Base-by-base conservation (phyloP, 2,113 vertebrate genomes). In the Phyllopteryx taeniolatus region DNA sequence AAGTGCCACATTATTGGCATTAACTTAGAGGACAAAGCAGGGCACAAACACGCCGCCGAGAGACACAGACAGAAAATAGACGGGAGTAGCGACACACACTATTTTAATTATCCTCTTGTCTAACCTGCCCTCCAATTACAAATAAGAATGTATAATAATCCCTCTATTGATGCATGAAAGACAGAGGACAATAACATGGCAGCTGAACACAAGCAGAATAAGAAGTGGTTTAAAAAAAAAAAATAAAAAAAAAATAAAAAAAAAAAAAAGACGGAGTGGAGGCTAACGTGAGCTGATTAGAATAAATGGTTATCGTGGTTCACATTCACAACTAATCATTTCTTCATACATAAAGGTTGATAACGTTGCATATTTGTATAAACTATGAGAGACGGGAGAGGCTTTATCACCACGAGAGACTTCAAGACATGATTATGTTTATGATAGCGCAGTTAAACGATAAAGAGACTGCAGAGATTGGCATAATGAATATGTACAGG, bases 131-230 rank as follows among this genome's bases (percentile, higher is more conserved):
- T 89, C 84, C 86, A 90, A 91, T 90, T 87, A 91, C 81, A 83
- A 88, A 82, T 57, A 87, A 79, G 87, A 81, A 87, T 88, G 83
- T 89, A 85, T 90, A 89, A 89, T 90, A 89, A 90, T 88, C 86
- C 88, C 86, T 86, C 86, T 85, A 88, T 88, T 77, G 87, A 88
- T 87, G 86, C 90, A 88, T 90, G 90, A 90, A 89, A 89, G 90
- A 84, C 86, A 79, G 79, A 79, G 79, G 85, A 88, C 85, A 84
- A 88, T 86, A 87, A 87, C 84, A 85, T 74, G 79, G 76, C 44
- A 72, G 75, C 59, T 72, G 66, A 83, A 73, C 83, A 81, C 35
- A n/a, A 80, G 81, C 43, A 3, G 82, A 80, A 74, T 79, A 71
- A 83, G 78, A 80, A 67, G 76, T 68, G 71, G 63, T 54, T 74